These are phyloP conservation scores for Choloepus hoffmanni DNA, from an alignment of 2,113 vertebrate species.

Conservation along the genomic window DNA sequence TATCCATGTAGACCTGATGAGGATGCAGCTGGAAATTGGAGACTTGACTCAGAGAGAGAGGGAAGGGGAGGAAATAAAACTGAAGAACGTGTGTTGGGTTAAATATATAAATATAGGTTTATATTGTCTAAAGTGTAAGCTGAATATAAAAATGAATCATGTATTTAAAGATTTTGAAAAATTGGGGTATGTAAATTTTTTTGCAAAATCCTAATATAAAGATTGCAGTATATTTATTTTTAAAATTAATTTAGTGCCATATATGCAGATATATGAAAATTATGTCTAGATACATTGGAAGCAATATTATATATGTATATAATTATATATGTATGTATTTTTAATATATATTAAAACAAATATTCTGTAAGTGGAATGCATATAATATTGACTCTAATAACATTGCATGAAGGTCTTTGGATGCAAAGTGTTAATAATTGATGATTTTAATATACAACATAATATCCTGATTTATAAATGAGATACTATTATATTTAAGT, in stretches of 20 bases:
- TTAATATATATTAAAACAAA: conserved; percentile 34
- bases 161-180: conserved; percentile 60
- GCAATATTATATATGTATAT: conserved; percentile 21
- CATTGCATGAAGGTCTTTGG: conserved; percentile 35
- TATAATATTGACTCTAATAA: conserved; percentile 61
- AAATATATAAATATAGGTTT: not conserved
- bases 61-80: conserved; percentile 21
- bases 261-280: not conserved
- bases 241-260: not conserved
- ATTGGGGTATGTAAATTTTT: not conserved
- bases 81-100: not conserved
- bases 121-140: conserved; percentile 17
- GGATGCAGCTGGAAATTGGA: conserved; percentile 49
- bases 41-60: conserved; percentile 8
- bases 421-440: conserved; percentile 66
- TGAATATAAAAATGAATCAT: conserved; percentile 47
- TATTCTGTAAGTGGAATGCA: conserved; percentile 29
- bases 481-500: conserved; percentile 67
- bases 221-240: conserved; percentile 27
- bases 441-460: conserved; percentile 65
- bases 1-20: not conserved
- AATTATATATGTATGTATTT: conserved; percentile 12
- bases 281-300: conserved; percentile 36
- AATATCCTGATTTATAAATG: conserved; percentile 57
- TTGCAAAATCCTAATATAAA: not conserved